Evolutionary conservation across 2,797 vertebrate species (phyloP).

Genomic region (Nothura maculosa): DNA sequence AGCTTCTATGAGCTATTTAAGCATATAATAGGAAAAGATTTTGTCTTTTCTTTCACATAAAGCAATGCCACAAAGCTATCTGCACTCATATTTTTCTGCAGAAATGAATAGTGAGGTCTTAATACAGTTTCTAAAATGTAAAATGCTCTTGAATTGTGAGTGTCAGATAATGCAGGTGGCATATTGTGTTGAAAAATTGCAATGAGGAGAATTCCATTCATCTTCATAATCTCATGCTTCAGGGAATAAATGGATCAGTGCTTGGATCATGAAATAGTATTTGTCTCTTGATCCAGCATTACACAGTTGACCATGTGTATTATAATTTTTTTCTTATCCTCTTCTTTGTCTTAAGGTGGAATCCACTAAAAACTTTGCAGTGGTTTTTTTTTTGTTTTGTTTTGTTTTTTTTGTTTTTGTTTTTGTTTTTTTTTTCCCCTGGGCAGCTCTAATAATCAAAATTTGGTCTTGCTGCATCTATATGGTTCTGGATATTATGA

Average conservation of each 20-base stretch:
- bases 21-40: background rate
- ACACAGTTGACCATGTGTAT: background rate
- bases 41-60: background rate
- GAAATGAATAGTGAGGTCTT: background rate
- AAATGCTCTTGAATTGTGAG: background rate
- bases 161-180: background rate
- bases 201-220: background rate
- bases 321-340: background rate
- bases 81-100: background rate
- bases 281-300: background rate
- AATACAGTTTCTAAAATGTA: background rate
- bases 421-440: background rate
- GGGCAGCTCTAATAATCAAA: background rate
- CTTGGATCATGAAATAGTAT: background rate
- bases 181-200: background rate
- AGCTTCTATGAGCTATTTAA: background rate
- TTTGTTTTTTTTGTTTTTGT: background rate
- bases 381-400: background rate
- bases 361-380: background rate
- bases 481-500: background rate
- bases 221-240: slow-evolving; percentile 12
- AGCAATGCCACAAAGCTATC: background rate
- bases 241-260: background rate
- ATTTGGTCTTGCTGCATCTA: background rate
- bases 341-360: background rate